Evolutionary conservation across 2,113 vertebrate species (phyloP).

Genomic region (Zosterops pallidus): DNA sequence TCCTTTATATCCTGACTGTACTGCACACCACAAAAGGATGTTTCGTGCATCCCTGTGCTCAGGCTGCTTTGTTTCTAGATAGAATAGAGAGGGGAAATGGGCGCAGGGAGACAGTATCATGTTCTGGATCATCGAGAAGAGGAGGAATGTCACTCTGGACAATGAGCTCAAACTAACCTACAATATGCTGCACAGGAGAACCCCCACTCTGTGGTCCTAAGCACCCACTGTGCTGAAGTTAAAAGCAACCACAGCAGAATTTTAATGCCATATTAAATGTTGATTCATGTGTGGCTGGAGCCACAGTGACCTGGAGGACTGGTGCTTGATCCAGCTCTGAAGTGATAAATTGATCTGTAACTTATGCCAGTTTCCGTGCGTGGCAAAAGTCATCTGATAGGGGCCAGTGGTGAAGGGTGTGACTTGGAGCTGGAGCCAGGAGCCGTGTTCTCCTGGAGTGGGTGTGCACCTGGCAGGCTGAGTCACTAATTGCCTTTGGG

Average conservation of each 20-base stretch:
- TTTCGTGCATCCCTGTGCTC: not conserved
- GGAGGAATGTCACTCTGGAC: not conserved
- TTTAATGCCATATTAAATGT: slow-evolving; percentile 36
- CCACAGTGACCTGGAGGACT: not conserved
- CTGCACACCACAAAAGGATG: not conserved
- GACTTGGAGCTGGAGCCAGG: not conserved
- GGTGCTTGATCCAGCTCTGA: not conserved
- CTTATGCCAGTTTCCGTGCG: accelerated
- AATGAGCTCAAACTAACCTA: not conserved
- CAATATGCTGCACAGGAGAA: not conserved
- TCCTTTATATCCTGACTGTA: not conserved
- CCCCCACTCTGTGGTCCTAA: not conserved
- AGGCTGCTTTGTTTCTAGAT: not conserved
- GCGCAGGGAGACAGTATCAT: not conserved
- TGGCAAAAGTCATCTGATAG: slow-evolving; percentile 37
- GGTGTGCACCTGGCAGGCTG: not conserved
- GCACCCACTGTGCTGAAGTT: accelerated
- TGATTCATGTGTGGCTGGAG: slow-evolving; percentile 7
- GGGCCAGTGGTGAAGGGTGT: not conserved
- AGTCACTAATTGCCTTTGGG: slow-evolving; percentile 7
- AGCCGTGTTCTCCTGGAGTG: not conserved
- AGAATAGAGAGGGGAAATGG: not conserved
- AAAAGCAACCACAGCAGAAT: not conserved
- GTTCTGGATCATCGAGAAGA: not conserved
- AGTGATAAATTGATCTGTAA: slow-evolving; percentile 26